These are phyloP conservation scores for Elaeidobius kamerunicus DNA, from an alignment of 2,888 invertebrate genomes.

Conservation along the genomic window DNA sequence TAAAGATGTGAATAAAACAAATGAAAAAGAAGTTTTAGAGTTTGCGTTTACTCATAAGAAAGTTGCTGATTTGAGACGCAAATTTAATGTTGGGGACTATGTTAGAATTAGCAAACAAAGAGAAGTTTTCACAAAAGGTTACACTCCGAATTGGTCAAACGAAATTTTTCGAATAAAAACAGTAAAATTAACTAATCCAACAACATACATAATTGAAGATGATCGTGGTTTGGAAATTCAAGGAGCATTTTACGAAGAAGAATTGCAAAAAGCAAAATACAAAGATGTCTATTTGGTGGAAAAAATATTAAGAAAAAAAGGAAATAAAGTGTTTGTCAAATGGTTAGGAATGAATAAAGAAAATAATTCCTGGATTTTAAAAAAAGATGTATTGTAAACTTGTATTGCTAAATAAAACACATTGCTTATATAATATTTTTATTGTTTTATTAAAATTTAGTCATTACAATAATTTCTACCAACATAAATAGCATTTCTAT, in stretches of 20 bases:
- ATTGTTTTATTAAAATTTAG: too few species aligned
- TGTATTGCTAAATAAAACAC: too few species aligned
- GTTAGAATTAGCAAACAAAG: not conserved
- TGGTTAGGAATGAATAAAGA: not conserved
- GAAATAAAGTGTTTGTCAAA: conserved; percentile 7
- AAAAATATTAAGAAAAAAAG: not conserved
- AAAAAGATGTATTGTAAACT: not conserved
- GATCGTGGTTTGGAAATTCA: not conserved
- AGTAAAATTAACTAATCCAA: conserved; percentile 12
- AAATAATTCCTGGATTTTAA: not conserved
- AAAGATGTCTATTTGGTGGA: conserved; percentile 10
- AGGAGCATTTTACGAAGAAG: conserved; percentile 9
- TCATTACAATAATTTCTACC: too few species aligned
- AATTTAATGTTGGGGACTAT: not conserved
- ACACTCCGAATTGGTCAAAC: not conserved
- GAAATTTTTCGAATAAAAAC: not conserved
- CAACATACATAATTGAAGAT: conserved; percentile 12
- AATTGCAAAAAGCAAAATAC: conserved; percentile 10
- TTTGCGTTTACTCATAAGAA: too few species aligned
- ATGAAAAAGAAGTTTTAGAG: too few species aligned
- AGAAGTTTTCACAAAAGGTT: not conserved
- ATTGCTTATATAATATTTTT: too few species aligned
- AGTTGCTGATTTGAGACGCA: too few species aligned
- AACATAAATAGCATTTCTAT: too few species aligned
- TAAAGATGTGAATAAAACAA: too few species aligned